phyloP scores from a whole-genome alignment of 2,888 invertebrate genomes.

The Steinernema carpocapsae region DNA sequence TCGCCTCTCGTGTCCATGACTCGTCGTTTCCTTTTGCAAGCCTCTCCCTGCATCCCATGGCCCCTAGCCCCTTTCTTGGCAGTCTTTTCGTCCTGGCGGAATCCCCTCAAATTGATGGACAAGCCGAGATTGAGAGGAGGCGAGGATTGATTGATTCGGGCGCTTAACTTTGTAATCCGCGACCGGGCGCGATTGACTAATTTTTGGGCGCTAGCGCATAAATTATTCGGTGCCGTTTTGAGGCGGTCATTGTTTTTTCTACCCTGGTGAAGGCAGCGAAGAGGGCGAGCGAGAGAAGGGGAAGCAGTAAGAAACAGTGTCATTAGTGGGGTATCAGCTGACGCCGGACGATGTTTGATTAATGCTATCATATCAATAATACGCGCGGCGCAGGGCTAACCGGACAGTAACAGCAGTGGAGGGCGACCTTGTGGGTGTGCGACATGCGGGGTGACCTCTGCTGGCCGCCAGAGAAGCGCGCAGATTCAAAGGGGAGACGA shows the following conservation, averaged over 20 bases:
- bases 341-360: constrained; percentile 7
- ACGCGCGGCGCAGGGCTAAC: not conserved
- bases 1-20: not conserved
- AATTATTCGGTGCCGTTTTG: constrained; percentile 17
- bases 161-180: constrained; percentile 30
- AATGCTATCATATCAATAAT: constrained; percentile 30
- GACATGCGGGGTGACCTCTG: not conserved
- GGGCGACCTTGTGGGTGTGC: constrained; percentile 6
- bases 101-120: constrained; percentile 26
- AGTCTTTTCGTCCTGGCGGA: not conserved
- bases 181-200: not conserved
- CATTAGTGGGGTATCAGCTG: constrained; percentile 2
- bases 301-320: not conserved
- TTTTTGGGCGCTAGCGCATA: constrained; percentile 15
- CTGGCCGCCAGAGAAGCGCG: not conserved
- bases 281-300: too few species aligned
- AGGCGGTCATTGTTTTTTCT: constrained; percentile 20
- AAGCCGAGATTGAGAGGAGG: not conserved
- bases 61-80: not conserved
- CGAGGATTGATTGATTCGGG: constrained; percentile 19
- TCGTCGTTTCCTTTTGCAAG: not conserved
- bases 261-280: not conserved
- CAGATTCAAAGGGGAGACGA: not conserved
- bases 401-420: not conserved
- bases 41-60: not conserved